Conservation (phyloP, 2,113 vertebrate species). For the Ifrita kowaldi region DNA sequence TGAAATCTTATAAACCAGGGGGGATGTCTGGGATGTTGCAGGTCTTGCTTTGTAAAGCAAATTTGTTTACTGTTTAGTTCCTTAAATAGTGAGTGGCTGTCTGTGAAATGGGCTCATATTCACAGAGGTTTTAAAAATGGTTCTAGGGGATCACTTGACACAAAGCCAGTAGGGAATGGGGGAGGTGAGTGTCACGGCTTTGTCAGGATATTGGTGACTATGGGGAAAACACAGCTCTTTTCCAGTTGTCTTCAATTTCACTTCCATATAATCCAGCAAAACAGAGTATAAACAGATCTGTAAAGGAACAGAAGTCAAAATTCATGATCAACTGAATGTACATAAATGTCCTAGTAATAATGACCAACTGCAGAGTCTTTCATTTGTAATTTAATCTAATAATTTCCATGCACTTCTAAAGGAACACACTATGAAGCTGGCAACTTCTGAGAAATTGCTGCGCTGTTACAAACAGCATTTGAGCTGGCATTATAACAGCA, state of each 20-base stretch:
- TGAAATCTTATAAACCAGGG: background rate
- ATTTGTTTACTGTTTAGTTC: background rate
- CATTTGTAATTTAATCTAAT: slow-evolving; percentile 75
- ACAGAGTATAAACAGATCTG: background rate
- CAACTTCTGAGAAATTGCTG: slow-evolving; percentile 64
- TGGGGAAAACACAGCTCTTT: background rate
- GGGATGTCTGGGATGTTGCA: background rate
- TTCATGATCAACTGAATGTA: slow-evolving; percentile 1
- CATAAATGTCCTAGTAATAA: slow-evolving; percentile 36
- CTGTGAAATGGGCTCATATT: background rate
- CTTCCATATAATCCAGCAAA: background rate
- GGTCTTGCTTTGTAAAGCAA: background rate
- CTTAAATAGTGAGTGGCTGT: background rate
- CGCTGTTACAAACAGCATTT: slow-evolving; percentile 48
- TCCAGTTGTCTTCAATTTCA: background rate
- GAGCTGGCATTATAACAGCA: slow-evolving; percentile 68
- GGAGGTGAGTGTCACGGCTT: background rate
- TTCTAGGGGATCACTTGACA: background rate
- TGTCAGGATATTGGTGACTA: background rate
- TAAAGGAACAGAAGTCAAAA: background rate
- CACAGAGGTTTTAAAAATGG: background rate
- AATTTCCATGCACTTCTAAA: slow-evolving; percentile 70
- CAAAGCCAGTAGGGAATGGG: background rate
- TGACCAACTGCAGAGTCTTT: slow-evolving; percentile 61
- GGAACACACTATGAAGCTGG: slow-evolving; percentile 41